These are phyloP conservation scores for Hyperoplus immaculatus DNA, from an alignment of 2,797 vertebrate species.

Conservation along the genomic window DNA sequence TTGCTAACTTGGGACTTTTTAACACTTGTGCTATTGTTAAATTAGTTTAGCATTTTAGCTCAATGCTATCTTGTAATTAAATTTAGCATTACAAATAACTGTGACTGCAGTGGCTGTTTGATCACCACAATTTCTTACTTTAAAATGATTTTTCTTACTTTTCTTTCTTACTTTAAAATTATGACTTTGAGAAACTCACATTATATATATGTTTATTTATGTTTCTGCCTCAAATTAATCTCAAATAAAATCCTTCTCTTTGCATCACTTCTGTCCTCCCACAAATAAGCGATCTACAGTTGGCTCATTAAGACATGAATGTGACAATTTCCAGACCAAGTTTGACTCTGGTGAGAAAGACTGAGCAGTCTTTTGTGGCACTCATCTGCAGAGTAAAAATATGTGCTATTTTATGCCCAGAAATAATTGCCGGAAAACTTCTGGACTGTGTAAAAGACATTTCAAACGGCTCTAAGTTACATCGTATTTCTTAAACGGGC, in stretches of 20 bases:
- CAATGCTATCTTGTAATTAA: neutral
- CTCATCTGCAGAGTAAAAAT: conserved; percentile 65
- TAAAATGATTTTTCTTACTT: conserved; percentile 15
- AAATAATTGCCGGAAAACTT: conserved; percentile 80
- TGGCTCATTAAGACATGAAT: conserved; percentile 57
- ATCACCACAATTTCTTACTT: neutral
- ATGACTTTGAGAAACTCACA: conserved; percentile 6
- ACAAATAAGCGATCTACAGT: conserved; percentile 51
- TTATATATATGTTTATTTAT: conserved; percentile 15
- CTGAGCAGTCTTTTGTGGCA: conserved; percentile 62
- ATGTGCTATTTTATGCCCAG: conserved; percentile 74
- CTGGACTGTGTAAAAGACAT: conserved; percentile 72
- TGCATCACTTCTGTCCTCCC: conserved; percentile 38
- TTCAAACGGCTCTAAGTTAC: conserved; percentile 61
- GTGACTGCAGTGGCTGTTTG: neutral
- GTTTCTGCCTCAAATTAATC: conserved; percentile 25
- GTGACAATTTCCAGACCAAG: conserved; percentile 75
- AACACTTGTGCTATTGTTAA: neutral
- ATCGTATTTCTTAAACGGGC: conserved; percentile 54
- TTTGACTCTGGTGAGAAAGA: conserved; percentile 53
- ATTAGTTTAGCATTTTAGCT: neutral
- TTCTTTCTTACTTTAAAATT: conserved; percentile 13
- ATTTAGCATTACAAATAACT: neutral
- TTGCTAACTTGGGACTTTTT: neutral
- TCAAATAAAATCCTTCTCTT: conserved; percentile 38